Percentiles rank a stretch among this genome's conserved stretches.
Conservation (phyloP, 2,797 vertebrate species). For the Xiphophorus birchmanni region DNA sequence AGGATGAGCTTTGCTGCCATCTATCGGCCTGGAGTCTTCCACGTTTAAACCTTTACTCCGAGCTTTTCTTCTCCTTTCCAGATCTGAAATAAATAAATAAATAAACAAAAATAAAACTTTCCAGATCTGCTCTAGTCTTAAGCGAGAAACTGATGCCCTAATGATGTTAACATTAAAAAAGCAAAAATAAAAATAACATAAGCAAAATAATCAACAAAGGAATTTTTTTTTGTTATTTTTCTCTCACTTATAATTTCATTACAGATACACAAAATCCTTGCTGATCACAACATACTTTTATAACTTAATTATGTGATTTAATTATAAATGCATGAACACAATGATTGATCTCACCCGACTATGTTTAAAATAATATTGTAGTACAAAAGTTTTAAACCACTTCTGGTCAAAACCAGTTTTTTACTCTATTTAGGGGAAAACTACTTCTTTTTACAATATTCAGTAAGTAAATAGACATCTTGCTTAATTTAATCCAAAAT, state of each 20-base stretch:
- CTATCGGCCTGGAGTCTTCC: slow-evolving; percentile 12
- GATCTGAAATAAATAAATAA: neutral
- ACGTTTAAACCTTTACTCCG: neutral
- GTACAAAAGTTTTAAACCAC: too few relatives aligned
- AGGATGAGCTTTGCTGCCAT: slow-evolving; percentile 16
- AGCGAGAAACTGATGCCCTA: neutral
- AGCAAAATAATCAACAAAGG: neutral
- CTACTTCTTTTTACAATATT: too few relatives aligned
- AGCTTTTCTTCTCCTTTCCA: neutral
- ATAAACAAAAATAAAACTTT: neutral
- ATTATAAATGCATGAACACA: neutral
- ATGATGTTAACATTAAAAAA: neutral
- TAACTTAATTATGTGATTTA: too few relatives aligned
- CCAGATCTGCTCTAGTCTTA: neutral
- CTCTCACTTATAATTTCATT: neutral
- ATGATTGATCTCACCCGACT: neutral
- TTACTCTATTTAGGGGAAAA: too few relatives aligned
- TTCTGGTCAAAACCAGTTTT: too few relatives aligned
- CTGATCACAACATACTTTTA: too few relatives aligned
- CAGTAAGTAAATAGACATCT: too few relatives aligned
- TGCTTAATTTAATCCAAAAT: neutral
- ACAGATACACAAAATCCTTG: too few relatives aligned
- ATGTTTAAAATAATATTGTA: too few relatives aligned
- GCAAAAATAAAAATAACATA: neutral
- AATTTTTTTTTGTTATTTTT: neutral